Conservation (phyloP, 2,113 vertebrate species). For the Calidris pygmaea region DNA sequence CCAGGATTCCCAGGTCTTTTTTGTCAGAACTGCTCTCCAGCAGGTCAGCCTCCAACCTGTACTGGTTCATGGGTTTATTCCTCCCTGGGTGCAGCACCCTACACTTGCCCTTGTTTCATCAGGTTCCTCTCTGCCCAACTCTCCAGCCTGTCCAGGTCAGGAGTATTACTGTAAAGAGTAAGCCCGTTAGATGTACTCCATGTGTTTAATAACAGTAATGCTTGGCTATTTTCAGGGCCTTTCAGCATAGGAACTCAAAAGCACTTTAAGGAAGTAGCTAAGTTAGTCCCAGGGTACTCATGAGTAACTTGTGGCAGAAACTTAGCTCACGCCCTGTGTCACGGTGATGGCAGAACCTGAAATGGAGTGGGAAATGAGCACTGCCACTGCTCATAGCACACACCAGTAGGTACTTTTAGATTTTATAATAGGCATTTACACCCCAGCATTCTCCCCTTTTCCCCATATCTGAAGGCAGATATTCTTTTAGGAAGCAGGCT, state of each 20-base stretch:
- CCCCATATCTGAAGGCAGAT: neutral
- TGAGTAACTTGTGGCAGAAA: neutral
- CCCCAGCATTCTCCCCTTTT: neutral
- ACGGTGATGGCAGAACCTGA: neutral
- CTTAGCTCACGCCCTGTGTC: neutral
- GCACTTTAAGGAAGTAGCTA: neutral
- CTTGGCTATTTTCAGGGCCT: neutral
- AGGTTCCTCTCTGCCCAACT: too few relatives aligned
- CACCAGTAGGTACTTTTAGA: neutral
- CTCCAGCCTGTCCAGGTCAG: too few relatives aligned
- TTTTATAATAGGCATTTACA: neutral
- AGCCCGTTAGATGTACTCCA: neutral
- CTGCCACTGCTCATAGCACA: neutral
- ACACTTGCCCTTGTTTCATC: too few relatives aligned
- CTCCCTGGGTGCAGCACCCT: too few relatives aligned
- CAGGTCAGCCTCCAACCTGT: too few relatives aligned
- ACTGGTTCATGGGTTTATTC: too few relatives aligned
- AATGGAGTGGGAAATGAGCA: neutral
- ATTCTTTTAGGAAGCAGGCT: neutral
- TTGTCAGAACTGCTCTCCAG: too few relatives aligned
- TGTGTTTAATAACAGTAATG: neutral
- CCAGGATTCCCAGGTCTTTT: too few relatives aligned
- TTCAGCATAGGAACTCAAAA: neutral
- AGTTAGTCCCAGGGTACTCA: neutral
- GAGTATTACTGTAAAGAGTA: neutral